Base-by-base conservation (phyloP, 2,888 invertebrate genomes). In the Thereva unica region DNA sequence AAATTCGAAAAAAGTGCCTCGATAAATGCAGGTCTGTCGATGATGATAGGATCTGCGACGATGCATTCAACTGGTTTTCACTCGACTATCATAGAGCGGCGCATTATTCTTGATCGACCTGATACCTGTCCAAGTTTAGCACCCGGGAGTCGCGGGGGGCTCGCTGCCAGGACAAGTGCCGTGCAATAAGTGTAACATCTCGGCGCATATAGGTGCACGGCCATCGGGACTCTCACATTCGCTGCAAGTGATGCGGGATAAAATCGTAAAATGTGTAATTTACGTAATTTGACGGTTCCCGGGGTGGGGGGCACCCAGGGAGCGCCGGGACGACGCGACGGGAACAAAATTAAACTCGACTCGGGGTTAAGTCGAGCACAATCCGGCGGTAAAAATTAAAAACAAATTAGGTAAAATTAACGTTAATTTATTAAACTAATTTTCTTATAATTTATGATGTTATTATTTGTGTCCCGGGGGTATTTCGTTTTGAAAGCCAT, bases 391-490 rank as follows among this genome's bases (percentile, higher is more conserved):
- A 45, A 54, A 69, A 69, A 69, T 69, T 69, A 69, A 63, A 69
- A 69, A 63, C 56, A 66, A 69, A 69, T 69, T 69, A 69, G 69
- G 64, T 69, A 59, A 68, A 69, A 69, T 69, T 68, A 68, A 68
- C 64, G 64, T 69, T 69, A 68, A 69, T 69, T 69, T 69, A 69
- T 56, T 50, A 50, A 50, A 50, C 69, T 69, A 69, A 69, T 69
- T 69, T 69, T 44, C 45, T 65, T 65, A 45, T 65, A 65, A 65
- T 65, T 65, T 59, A 34, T 23, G 42, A 12, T 9, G 34, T 40
- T 40, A 40, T 47, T 50, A 45, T 45, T 57, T 57, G 57, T 57
- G 57, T 45, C 35, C 44, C 9, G 7, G 9, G 9, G 42, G 42
- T 9, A 9, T 42, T 42, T 42, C 42, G 9, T 42, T 42, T 42